Evolutionary conservation across 1,140 invertebrate species (phyloP).

Genomic region (Pseudoatta argentina): DNA sequence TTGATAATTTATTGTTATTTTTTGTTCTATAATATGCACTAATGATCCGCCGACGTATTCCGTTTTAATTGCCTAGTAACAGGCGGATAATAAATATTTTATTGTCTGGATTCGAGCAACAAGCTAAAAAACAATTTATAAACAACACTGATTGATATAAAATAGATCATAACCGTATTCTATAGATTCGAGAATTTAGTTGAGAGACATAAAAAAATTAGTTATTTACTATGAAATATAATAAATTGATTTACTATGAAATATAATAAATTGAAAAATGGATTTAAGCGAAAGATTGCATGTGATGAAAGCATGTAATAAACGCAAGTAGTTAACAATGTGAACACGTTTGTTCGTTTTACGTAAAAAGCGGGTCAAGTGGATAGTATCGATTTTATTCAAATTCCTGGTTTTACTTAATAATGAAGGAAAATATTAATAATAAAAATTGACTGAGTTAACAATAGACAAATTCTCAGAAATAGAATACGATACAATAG

Average conservation of each 20-base stretch:
- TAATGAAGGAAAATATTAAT: constrained; percentile 27
- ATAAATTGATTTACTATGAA: neutral
- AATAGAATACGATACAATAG: too few species aligned
- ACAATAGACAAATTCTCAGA: too few species aligned
- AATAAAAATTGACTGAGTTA: neutral
- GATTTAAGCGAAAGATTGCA: neutral
- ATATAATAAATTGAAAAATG: constrained; percentile 10
- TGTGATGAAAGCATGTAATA: neutral
- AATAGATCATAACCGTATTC: neutral
- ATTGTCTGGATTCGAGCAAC: neutral
- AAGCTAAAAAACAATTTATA: neutral
- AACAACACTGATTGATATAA: neutral
- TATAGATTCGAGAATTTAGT: neutral
- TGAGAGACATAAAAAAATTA: neutral
- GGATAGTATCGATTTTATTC: constrained; percentile 56
- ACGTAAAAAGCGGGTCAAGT: constrained; percentile 46
- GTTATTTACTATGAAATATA: neutral
- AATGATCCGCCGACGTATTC: neutral
- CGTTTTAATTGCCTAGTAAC: neutral
- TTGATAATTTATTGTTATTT: neutral
- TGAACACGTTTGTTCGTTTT: constrained; percentile 25
- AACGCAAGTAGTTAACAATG: constrained; percentile 1
- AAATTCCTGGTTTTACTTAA: constrained; percentile 41
- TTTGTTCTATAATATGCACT: neutral
- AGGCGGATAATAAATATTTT: neutral